These are phyloP conservation scores for Dryobota labecula DNA, from an alignment of 2,888 invertebrate genomes.

Conservation along the genomic window DNA sequence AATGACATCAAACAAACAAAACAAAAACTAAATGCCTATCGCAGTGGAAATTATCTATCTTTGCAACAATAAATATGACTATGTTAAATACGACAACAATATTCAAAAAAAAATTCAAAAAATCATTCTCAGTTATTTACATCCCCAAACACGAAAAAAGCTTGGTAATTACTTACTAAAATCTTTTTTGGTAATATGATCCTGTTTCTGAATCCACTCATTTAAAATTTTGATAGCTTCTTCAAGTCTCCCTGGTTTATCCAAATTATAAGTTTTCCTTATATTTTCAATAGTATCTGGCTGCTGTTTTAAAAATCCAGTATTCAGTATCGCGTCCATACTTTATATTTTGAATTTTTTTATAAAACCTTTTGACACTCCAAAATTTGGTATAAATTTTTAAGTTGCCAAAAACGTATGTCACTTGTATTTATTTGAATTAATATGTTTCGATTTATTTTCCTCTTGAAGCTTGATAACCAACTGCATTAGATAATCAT, in stretches of 20 bases:
- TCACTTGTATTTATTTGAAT: background rate
- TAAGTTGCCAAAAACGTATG: background rate
- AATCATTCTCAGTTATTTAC: background rate
- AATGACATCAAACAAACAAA: no score
- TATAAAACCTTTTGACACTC: background rate
- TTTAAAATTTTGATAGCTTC: conserved; percentile 71
- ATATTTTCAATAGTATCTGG: conserved; percentile 64
- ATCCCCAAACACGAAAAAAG: background rate
- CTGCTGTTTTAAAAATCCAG: conserved; percentile 61
- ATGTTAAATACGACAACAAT: no score
- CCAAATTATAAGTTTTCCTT: conserved; percentile 66
- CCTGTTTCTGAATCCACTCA: conserved; percentile 73
- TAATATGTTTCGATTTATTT: background rate
- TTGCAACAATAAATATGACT: no score
- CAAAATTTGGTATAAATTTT: background rate
- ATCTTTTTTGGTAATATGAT: conserved; percentile 67
- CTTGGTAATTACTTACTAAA: conserved; percentile 62
- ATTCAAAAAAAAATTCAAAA: no score
- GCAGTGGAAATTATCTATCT: no score
- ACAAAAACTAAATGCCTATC: no score
- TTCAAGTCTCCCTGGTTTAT: conserved; percentile 65
- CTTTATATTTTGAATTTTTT: background rate
- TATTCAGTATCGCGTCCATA: conserved; percentile 39
- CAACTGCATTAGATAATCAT: background rate
- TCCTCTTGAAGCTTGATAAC: background rate